These are phyloP conservation scores for Bhutanitis thaidina DNA, from an alignment of 2,888 invertebrate species.

Conservation along the genomic window DNA sequence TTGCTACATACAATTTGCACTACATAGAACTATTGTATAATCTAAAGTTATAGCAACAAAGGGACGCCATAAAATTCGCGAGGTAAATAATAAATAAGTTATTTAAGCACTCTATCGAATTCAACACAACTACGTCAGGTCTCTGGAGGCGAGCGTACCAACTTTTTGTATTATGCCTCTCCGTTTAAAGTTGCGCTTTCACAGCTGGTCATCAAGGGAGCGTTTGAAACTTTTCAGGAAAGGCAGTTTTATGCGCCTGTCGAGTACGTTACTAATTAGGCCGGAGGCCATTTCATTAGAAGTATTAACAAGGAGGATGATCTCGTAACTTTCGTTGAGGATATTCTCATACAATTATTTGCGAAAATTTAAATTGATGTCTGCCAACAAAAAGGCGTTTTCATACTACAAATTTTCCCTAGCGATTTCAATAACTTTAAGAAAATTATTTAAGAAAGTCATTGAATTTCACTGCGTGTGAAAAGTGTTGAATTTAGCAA, in stretches of 20 bases:
- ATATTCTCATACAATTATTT: too few species aligned
- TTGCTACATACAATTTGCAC: too few species aligned
- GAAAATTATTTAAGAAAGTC: too few species aligned
- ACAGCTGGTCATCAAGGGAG: slow-evolving; percentile 45
- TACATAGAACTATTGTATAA: too few species aligned
- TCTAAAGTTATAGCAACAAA: neutral
- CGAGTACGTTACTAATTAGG: slow-evolving; percentile 47
- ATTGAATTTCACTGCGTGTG: too few species aligned
- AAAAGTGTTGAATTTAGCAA: too few species aligned
- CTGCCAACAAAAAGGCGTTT: too few species aligned
- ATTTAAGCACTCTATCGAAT: slow-evolving; percentile 16
- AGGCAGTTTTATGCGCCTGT: slow-evolving; percentile 43
- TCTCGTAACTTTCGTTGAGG: too few species aligned
- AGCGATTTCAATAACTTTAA: too few species aligned
- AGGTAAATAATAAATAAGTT: slow-evolving; percentile 17
- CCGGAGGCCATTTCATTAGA: slow-evolving; percentile 47
- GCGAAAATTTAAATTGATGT: too few species aligned
- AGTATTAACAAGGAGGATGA: slow-evolving; percentile 39
- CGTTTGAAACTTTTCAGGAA: slow-evolving; percentile 56
- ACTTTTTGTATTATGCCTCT: slow-evolving; percentile 51
- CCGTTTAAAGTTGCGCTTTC: slow-evolving; percentile 51
- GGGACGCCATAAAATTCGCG: neutral
- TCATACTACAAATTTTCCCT: too few species aligned
- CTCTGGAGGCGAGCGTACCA: slow-evolving; percentile 34
- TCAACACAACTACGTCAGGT: slow-evolving; percentile 24